A percentile compares a stretch with the other conserved stretches of the same genome.
phyloP scores from a whole-genome alignment of 30 jellyfish, hydroid and myxozoan genomes.

The Hydractinia echinata region DNA sequence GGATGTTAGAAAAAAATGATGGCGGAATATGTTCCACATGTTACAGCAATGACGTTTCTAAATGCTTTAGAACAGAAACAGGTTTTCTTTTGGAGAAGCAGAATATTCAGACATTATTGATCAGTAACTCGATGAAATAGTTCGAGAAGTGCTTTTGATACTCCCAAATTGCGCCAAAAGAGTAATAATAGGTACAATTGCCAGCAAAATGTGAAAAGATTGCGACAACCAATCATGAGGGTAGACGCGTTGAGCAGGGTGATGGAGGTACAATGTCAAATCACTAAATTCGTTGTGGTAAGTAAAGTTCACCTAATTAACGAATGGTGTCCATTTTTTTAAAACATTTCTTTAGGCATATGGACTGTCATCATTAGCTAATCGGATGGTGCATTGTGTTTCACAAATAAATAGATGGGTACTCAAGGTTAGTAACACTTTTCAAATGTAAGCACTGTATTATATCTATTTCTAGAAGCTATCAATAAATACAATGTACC shows the following conservation, averaged over 20 bases:
- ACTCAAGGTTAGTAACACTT: slow-evolving; percentile 19
- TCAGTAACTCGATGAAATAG: neutral
- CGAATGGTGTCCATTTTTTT: no score
- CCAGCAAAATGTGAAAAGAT: neutral
- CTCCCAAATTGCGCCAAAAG: neutral
- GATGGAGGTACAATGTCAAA: neutral
- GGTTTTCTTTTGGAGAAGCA: neutral
- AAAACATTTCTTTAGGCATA: no score
- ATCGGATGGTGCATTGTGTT: slow-evolving; percentile 40
- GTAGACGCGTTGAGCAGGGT: slow-evolving; percentile 16
- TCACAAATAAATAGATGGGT: slow-evolving; percentile 32
- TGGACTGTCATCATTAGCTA: slow-evolving; percentile 33
- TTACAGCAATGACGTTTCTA: no score
- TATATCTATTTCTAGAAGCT: slow-evolving; percentile 15
- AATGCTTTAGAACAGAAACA: no score
- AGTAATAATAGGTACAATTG: neutral
- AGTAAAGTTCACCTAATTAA: neutral
- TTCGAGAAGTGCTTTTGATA: neutral
- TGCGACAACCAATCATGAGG: neutral
- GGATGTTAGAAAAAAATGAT: no score
- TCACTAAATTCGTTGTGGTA: slow-evolving; percentile 7
- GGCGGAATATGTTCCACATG: no score
- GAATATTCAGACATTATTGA: neutral
- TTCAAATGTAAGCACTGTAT: slow-evolving; percentile 25
- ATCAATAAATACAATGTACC: slow-evolving; percentile 13